Percentiles rank a stretch among this genome's conserved stretches.
Conservation (phyloP, 2,888 invertebrate species). For the Gymnocheta viridis region DNA sequence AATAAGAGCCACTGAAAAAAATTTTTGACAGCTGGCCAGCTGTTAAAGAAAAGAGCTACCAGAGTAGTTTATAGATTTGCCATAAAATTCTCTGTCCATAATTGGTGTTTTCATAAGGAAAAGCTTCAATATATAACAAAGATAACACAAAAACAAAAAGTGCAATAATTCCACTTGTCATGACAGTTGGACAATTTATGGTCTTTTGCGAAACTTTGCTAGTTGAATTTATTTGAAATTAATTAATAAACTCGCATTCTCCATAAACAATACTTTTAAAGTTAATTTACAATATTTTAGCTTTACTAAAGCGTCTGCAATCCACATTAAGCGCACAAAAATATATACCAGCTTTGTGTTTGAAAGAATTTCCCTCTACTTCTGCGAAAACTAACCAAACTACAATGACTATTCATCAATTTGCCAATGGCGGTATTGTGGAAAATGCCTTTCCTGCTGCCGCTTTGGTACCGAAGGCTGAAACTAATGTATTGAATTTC, state of each 20-base stretch:
- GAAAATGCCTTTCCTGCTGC: slow-evolving; percentile 90
- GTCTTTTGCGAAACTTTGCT: slow-evolving; percentile 45
- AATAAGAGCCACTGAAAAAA: not conserved
- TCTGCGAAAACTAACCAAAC: slow-evolving; percentile 41
- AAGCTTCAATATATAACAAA: slow-evolving; percentile 4
- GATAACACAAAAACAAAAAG: slow-evolving; percentile 55
- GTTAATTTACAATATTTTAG: slow-evolving; percentile 36
- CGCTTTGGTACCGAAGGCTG: slow-evolving; percentile 95
- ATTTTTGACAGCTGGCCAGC: slow-evolving; percentile 16
- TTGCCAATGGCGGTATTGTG: slow-evolving; percentile 76
- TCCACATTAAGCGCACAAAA: slow-evolving; percentile 29
- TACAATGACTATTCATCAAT: slow-evolving; percentile 42
- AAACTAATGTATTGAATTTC: slow-evolving; percentile 94
- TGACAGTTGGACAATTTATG: slow-evolving; percentile 58
- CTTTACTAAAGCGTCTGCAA: not conserved
- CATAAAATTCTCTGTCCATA: not conserved
- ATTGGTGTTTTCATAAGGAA: not conserved
- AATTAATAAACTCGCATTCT: not conserved
- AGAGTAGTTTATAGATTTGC: not conserved
- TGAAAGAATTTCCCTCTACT: slow-evolving; percentile 28
- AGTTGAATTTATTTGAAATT: slow-evolving; percentile 43
- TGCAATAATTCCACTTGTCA: slow-evolving; percentile 68
- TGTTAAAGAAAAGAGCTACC: slow-evolving; percentile 18
- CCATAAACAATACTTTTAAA: not conserved
- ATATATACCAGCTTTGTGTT: slow-evolving; percentile 49